Evolutionary conservation across 2,888 invertebrate species (phyloP).

Genomic region (Odiellus spinosus): DNA sequence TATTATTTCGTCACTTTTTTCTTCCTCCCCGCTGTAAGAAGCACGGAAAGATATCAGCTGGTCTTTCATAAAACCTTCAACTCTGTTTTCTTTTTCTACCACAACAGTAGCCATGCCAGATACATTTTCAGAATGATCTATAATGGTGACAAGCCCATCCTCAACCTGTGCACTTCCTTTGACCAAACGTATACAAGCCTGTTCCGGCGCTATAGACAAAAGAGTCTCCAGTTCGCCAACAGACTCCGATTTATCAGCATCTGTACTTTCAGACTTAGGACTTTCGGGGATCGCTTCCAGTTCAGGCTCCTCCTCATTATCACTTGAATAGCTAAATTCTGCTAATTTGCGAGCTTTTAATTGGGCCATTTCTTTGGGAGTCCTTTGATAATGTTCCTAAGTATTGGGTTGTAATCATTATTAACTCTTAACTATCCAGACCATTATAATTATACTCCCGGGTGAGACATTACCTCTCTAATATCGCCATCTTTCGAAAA

Average conservation of each 20-base stretch:
- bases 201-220: constrained; percentile 4
- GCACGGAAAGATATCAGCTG: too few relatives aligned
- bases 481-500: constrained; percentile 1
- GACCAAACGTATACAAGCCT: constrained; percentile 14
- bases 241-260: background rate
- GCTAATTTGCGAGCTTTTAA: constrained; percentile 18
- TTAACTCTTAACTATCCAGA: too few relatives aligned
- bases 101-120: constrained; percentile 5
- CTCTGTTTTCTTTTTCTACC: background rate
- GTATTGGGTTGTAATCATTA: too few relatives aligned
- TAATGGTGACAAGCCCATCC: background rate
- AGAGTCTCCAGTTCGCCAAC: constrained; percentile 7
- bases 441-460: too few relatives aligned
- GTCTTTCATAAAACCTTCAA: too few relatives aligned
- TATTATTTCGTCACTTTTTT: constrained; percentile 1
- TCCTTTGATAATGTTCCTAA: constrained; percentile 4
- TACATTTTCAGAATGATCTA: constrained; percentile 9
- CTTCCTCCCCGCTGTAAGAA: background rate
- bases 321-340: constrained; percentile 18
- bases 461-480: background rate
- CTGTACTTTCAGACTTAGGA: constrained; percentile 47
- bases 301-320: constrained; percentile 64
- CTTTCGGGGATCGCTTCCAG: constrained; percentile 78
- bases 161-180: constrained; percentile 8
- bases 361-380: constrained; percentile 7